Conservation (phyloP, 2,888 invertebrate species). For the Drosophila histrio region DNA sequence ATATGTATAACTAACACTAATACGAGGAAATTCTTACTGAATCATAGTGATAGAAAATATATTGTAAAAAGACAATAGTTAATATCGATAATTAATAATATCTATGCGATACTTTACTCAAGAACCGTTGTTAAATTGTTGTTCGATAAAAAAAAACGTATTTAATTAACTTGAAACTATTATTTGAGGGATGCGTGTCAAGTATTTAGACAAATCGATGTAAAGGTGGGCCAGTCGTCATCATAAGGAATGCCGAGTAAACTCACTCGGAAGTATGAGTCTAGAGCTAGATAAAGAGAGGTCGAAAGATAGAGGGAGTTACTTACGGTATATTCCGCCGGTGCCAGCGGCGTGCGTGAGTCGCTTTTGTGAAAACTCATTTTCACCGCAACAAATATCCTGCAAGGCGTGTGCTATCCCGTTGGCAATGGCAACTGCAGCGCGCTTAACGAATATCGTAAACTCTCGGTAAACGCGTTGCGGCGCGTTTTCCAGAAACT, state of each 20-base stretch:
- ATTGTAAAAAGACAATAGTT: no score
- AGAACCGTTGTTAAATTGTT: neutral
- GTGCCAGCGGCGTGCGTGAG: conserved; percentile 83
- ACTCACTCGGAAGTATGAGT: neutral
- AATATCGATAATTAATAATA: neutral
- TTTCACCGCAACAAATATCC: conserved; percentile 51
- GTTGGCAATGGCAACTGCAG: conserved; percentile 54
- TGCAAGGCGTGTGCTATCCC: conserved; percentile 42
- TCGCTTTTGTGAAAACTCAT: conserved; percentile 84
- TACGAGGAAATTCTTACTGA: neutral
- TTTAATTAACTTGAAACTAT: conserved; percentile 1
- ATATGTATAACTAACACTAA: neutral
- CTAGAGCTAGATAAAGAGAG: neutral
- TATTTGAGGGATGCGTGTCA: neutral
- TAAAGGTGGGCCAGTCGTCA: conserved; percentile 2
- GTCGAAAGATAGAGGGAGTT: neutral
- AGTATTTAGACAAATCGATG: conserved; percentile 27
- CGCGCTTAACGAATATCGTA: conserved; percentile 46
- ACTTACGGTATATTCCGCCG: conserved; percentile 83
- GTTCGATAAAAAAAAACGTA: neutral
- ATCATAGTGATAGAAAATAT: neutral
- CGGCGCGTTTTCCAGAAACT: conserved; percentile 67
- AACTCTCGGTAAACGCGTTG: conserved; percentile 49
- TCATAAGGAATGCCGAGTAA: neutral
- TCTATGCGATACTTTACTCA: neutral